Evolutionary conservation across 92 coral and sea anemone genomes (phyloP).

Genomic region (Phenganax marumi): DNA sequence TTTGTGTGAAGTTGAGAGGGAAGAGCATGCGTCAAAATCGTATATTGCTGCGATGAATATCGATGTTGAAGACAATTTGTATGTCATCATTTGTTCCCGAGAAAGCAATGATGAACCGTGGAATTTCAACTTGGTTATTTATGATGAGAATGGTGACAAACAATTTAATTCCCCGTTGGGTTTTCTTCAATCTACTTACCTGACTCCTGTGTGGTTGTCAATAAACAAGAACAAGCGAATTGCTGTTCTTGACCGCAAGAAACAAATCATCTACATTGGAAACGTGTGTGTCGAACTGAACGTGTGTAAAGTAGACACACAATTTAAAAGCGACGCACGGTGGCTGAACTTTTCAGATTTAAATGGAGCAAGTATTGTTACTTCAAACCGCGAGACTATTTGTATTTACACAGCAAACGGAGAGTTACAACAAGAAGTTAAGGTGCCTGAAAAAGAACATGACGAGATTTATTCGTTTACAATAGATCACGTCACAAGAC

Average conservation of each 20-base stretch:
- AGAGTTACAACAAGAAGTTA: not conserved
- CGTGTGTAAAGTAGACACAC: not conserved
- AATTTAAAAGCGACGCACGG: no score
- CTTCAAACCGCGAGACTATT: no score
- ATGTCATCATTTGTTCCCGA: no score
- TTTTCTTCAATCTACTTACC: not conserved
- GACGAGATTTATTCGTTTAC: no score
- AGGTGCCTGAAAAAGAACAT: no score
- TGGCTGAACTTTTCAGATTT: no score
- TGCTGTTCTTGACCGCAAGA: not conserved
- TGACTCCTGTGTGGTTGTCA: not conserved
- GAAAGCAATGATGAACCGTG: not conserved
- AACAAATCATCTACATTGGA: not conserved
- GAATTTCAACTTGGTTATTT: not conserved
- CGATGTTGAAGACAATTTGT: no score
- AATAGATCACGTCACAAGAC: no score
- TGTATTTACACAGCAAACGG: no score
- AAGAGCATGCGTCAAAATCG: not conserved
- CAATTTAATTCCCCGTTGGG: not conserved
- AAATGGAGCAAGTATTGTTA: no score
- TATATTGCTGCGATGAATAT: no score
- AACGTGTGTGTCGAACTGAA: not conserved
- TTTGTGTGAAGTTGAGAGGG: not conserved
- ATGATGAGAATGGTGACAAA: not conserved
- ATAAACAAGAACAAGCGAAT: not conserved